phyloP scores from a whole-genome alignment of 2,113 vertebrate genomes.

The Lontra canadensis region DNA sequence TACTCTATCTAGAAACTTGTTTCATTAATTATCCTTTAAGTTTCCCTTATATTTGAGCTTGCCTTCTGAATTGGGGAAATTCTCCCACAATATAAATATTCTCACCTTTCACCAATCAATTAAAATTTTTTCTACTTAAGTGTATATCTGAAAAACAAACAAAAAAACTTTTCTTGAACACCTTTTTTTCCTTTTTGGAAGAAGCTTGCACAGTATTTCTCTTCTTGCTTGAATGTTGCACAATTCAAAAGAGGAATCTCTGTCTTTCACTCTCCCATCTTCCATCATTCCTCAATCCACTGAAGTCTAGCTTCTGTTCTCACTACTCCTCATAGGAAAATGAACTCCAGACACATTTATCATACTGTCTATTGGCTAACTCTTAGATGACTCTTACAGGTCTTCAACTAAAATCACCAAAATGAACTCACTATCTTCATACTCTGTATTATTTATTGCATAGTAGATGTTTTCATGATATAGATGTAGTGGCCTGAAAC shows the following conservation, averaged over 20 bases:
- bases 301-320: background rate
- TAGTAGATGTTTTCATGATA: background rate
- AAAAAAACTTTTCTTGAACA: background rate
- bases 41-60: background rate
- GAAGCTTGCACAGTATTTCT: background rate
- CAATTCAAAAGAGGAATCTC: background rate
- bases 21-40: background rate
- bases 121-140: background rate
- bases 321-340: constrained; percentile 75
- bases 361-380: background rate
- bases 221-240: background rate
- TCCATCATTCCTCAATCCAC: background rate
- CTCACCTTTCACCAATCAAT: background rate
- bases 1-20: background rate
- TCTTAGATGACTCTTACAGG: background rate
- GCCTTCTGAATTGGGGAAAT: background rate
- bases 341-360: background rate
- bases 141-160: background rate
- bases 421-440: background rate
- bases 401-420: background rate
- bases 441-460: background rate
- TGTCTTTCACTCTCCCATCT: background rate
- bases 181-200: background rate
- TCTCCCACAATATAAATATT: background rate
- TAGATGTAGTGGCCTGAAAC: background rate